These are phyloP conservation scores for Oopsacas minuta DNA, from an alignment of 37 sponge, comb jelly and placozoan genomes.

Conservation along the genomic window DNA sequence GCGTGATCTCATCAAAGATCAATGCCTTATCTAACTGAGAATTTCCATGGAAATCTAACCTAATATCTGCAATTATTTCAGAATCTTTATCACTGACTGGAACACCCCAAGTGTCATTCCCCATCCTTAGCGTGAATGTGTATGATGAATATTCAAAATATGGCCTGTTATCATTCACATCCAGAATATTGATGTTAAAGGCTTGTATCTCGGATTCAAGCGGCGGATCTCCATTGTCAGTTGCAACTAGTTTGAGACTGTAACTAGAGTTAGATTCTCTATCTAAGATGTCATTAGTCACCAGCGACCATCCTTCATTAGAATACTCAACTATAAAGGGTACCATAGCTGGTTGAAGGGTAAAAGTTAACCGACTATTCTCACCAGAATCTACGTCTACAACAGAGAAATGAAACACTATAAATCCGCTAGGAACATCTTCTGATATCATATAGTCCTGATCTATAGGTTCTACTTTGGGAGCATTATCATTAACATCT, in stretches of 20 bases:
- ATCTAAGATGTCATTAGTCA: neutral
- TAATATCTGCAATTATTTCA: neutral
- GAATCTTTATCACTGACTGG: neutral
- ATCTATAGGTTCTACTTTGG: neutral
- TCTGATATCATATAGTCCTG: neutral
- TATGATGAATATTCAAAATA: neutral
- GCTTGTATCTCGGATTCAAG: neutral
- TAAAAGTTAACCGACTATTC: neutral
- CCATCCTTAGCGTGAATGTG: neutral
- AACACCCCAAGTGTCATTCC: neutral
- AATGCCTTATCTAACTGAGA: neutral
- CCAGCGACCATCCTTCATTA: neutral
- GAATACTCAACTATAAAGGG: neutral
- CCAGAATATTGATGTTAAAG: neutral
- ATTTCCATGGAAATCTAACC: neutral
- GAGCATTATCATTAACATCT: constrained; percentile 11
- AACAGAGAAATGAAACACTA: neutral
- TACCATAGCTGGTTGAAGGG: neutral
- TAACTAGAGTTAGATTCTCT: neutral
- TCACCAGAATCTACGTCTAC: neutral
- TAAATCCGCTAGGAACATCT: neutral
- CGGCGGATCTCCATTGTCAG: neutral
- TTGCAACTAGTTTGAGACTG: neutral
- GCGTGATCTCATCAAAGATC: neutral
- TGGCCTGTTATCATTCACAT: neutral